These are phyloP conservation scores for Drosophila neotestacea DNA, from an alignment of 2,888 invertebrate species.

Conservation along the genomic window DNA sequence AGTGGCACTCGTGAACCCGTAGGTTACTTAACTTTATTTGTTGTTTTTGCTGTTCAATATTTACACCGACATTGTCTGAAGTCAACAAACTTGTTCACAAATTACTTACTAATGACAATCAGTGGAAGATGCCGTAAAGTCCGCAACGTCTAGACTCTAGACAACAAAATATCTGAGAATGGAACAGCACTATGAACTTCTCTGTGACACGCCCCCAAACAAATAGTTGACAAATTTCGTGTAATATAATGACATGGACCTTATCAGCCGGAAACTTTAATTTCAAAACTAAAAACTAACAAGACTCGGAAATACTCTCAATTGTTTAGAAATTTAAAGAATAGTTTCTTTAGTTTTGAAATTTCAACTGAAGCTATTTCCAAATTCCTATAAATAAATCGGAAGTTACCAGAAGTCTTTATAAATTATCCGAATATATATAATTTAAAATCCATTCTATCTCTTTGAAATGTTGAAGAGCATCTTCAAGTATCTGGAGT, in stretches of 20 bases:
- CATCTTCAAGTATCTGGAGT: too few species aligned
- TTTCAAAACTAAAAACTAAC: neutral
- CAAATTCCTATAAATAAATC: too few species aligned
- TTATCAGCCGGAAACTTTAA: conserved; percentile 38
- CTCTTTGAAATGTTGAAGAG: too few species aligned
- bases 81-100: conserved; percentile 32
- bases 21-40: conserved; percentile 35
- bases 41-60: conserved; percentile 37
- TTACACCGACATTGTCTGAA: conserved; percentile 19
- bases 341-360: too few species aligned
- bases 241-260: conserved; percentile 32
- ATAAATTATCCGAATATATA: too few species aligned
- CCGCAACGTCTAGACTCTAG: too few species aligned
- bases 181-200: neutral
- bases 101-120: conserved; percentile 17
- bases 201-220: conserved; percentile 10
- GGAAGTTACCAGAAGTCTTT: too few species aligned
- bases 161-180: neutral
- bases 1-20: neutral
- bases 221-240: conserved; percentile 37
- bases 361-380: too few species aligned
- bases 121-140: conserved; percentile 5
- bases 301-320: conserved; percentile 4
- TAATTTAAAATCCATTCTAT: too few species aligned
- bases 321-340: too few species aligned